Percentiles rank a stretch among this genome's conserved stretches.
Conservation (phyloP, 2,113 vertebrate species). For the Merops nubicus region DNA sequence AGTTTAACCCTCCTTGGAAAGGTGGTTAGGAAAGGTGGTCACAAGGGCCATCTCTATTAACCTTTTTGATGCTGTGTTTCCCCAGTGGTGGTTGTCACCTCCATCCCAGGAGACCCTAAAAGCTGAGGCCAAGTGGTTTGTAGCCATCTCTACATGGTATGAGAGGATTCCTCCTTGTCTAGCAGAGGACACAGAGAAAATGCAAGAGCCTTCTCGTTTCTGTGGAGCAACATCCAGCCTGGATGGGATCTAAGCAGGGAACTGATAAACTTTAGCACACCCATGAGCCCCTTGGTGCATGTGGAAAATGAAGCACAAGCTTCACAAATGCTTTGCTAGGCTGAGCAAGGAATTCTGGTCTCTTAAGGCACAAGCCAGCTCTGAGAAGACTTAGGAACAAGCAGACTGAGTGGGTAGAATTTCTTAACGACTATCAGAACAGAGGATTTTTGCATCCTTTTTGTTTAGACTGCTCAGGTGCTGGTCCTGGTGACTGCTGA, state of each 20-base stretch:
- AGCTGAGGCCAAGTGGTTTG: background rate
- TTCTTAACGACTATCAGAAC: background rate
- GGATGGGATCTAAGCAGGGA: background rate
- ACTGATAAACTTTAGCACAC: background rate
- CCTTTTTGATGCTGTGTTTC: background rate
- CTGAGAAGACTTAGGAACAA: background rate
- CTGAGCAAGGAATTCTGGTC: background rate
- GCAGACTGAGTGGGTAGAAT: background rate
- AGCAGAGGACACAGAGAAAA: background rate
- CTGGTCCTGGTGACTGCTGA: background rate
- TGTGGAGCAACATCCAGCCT: background rate
- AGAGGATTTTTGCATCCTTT: background rate
- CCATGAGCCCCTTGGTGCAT: background rate
- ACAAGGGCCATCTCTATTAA: background rate
- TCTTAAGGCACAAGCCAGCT: background rate
- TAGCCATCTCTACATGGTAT: background rate
- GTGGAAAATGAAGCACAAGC: background rate
- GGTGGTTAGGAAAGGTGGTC: background rate
- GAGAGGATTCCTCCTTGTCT: background rate
- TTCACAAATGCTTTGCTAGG: background rate
- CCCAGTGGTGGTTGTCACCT: background rate
- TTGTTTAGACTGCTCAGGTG: conserved; percentile 3
- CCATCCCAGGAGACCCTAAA: background rate
- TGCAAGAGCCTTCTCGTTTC: background rate
- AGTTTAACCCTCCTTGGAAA: background rate